Percentiles rank a stretch among this genome's conserved stretches.
Conservation (phyloP, 2,888 invertebrate species). For the Heliconius ethilla region DNA sequence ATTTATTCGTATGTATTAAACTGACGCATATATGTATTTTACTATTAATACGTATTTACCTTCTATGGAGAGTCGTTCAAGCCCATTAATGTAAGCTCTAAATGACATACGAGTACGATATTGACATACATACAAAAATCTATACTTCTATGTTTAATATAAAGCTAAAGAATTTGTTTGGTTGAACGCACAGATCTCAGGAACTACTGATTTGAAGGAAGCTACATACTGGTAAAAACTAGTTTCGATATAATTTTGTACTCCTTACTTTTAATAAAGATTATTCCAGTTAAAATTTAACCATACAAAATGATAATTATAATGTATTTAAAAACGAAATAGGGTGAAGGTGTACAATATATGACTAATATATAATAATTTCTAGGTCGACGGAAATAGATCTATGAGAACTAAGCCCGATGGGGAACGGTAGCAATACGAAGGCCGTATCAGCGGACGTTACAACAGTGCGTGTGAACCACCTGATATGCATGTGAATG, state of each 20-base stretch:
- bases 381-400: conserved; percentile 46
- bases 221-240: too few species aligned
- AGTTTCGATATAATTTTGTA: too few species aligned
- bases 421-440: conserved; percentile 38
- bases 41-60: conserved; percentile 19
- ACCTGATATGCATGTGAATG: conserved; percentile 16
- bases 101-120: neutral
- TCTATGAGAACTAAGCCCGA: conserved; percentile 44
- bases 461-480: conserved; percentile 40
- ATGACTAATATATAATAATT: conserved; percentile 32
- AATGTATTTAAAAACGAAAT: neutral
- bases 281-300: neutral
- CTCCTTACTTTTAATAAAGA: neutral
- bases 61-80: conserved; percentile 5
- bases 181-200: too few species aligned
- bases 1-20: too few species aligned
- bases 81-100: neutral
- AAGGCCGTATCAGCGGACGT: conserved; percentile 41
- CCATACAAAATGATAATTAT: neutral
- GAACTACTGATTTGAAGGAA: too few species aligned
- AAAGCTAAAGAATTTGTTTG: too few species aligned
- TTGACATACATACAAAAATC: neutral
- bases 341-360: neutral
- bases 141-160: too few species aligned
- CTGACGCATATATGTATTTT: neutral